phyloP scores from a whole-genome alignment of 2,113 vertebrate species.

The Chlamydotis undulata region DNA sequence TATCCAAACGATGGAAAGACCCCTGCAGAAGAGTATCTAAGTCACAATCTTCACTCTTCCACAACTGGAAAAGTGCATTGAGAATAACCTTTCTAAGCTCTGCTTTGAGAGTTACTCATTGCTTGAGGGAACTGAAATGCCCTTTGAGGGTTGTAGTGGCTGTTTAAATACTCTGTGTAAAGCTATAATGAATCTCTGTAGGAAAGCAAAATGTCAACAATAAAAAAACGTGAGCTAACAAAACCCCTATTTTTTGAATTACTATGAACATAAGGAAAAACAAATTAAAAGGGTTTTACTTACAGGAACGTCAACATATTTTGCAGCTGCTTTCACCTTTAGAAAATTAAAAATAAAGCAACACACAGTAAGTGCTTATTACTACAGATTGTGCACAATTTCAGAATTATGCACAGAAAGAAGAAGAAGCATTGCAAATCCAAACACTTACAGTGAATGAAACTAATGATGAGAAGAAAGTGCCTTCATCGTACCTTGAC shows the following conservation, averaged over 20 bases:
- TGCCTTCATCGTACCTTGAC: slow-evolving; percentile 95
- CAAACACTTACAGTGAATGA: slow-evolving; percentile 95
- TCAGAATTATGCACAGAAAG: not conserved
- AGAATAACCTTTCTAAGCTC: slow-evolving; percentile 60
- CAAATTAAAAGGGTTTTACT: slow-evolving; percentile 73
- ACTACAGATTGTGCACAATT: not conserved
- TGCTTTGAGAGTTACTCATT: slow-evolving; percentile 45
- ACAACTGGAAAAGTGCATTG: slow-evolving; percentile 64
- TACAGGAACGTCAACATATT: slow-evolving; percentile 96
- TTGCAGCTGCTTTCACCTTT: slow-evolving; percentile 96
- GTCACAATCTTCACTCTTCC: slow-evolving; percentile 36
- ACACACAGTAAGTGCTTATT: slow-evolving; percentile 55
- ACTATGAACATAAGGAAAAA: slow-evolving; percentile 1
- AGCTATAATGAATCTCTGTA: slow-evolving; percentile 47
- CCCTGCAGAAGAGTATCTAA: not conserved
- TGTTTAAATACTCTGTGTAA: slow-evolving; percentile 45
- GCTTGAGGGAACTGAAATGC: slow-evolving; percentile 63
- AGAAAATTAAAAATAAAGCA: slow-evolving; percentile 62
- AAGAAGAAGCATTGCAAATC: not conserved
- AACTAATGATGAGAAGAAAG: slow-evolving; percentile 95
- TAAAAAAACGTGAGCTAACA: slow-evolving; percentile 8
- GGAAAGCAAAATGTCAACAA: slow-evolving; percentile 58
- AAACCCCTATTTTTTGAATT: not conserved
- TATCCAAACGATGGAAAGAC: not conserved
- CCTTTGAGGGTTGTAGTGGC: slow-evolving; percentile 39